These are phyloP conservation scores for Helarctos malayanus DNA, from an alignment of 2,797 vertebrate species.

Conservation along the genomic window DNA sequence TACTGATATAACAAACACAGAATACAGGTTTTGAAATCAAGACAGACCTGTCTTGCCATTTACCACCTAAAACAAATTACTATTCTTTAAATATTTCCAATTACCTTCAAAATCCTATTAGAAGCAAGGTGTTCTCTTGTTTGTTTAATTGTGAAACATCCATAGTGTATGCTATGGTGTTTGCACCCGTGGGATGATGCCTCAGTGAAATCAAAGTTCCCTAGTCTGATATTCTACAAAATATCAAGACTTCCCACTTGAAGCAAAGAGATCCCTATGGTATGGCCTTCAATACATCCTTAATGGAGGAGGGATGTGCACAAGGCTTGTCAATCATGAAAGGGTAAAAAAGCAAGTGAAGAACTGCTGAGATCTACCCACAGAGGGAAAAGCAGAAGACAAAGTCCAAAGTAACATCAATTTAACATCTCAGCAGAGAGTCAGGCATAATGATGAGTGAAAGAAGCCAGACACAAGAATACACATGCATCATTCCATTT, in stretches of 20 bases:
- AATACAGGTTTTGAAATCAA: background rate
- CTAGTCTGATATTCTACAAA: background rate
- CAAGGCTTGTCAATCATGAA: background rate
- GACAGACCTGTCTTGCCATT: background rate
- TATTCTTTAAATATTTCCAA: slow-evolving; percentile 36
- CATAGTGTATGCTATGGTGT: background rate
- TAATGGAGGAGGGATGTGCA: background rate
- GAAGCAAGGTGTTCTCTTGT: background rate
- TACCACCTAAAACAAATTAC: slow-evolving; percentile 5
- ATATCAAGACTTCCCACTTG: background rate
- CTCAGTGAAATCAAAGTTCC: background rate
- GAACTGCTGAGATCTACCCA: background rate
- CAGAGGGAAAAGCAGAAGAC: slow-evolving; percentile 10
- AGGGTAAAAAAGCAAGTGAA: background rate
- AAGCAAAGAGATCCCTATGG: background rate
- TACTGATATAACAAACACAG: background rate
- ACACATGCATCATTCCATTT: background rate
- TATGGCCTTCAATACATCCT: background rate
- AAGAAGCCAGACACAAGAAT: slow-evolving; percentile 12
- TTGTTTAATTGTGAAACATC: slow-evolving; percentile 20
- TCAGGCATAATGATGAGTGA: background rate
- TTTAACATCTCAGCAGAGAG: slow-evolving; percentile 16
- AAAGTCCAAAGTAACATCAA: slow-evolving; percentile 35
- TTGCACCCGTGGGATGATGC: background rate
- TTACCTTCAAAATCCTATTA: slow-evolving; percentile 43